phyloP scores from a whole-genome alignment of 1,140 invertebrate genomes.

The Pseudomyrmex sp. region DNA sequence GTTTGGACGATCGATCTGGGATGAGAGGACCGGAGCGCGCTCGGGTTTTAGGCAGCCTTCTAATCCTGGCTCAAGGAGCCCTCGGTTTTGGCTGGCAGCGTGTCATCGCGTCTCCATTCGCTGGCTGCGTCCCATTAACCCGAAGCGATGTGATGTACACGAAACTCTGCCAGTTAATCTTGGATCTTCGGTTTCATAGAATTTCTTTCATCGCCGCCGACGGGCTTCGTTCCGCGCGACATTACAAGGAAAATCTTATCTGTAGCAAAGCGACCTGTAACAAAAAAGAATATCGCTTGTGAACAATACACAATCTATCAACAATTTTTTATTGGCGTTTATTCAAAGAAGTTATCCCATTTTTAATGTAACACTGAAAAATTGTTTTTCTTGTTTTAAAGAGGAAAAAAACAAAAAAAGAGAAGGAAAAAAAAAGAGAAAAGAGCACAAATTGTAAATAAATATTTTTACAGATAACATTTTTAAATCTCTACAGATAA shows the following conservation, averaged over 20 bases:
- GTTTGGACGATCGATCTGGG: constrained; percentile 40
- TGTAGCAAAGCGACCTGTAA: constrained; percentile 6
- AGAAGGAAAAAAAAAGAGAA: too few species aligned
- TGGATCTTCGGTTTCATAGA: constrained; percentile 18
- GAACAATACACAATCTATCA: constrained; percentile 11
- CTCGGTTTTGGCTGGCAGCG: constrained; percentile 26
- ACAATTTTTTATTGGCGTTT: neutral
- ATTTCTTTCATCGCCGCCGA: constrained; percentile 12
- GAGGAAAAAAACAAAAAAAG: too few species aligned
- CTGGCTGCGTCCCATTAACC: constrained; percentile 49
- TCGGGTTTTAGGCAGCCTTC: constrained; percentile 24
- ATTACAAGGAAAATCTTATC: neutral
- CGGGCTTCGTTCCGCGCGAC: neutral
- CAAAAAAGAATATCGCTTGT: neutral
- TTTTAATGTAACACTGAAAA: neutral
- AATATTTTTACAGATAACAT: neutral
- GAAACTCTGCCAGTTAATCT: constrained; percentile 38
- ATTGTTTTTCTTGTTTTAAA: neutral
- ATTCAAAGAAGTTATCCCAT: neutral
- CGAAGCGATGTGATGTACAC: neutral
- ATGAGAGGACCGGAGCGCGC: constrained; percentile 3
- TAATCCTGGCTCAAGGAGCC: constrained; percentile 44
- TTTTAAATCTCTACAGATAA: neutral
- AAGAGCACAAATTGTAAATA: neutral
- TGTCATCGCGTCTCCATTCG: constrained; percentile 30